Percentiles rank a stretch among this genome's conserved stretches.
Evolutionary conservation across 2,113 vertebrate species (phyloP).

Genomic region (Pelecanus crispus): DNA sequence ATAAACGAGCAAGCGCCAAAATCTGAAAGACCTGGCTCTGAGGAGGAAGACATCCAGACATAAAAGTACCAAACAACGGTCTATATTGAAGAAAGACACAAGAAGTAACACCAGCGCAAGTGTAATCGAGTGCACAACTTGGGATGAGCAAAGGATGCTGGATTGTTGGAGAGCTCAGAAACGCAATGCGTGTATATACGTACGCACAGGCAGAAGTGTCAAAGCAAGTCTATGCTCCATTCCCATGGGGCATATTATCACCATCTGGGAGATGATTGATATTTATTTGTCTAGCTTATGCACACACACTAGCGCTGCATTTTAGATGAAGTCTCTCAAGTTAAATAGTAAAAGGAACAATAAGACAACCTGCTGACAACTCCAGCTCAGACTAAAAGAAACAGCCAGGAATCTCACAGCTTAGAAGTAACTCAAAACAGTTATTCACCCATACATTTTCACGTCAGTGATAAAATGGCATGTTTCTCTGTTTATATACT

Average conservation of each 20-base stretch:
- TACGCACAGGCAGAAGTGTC: not conserved
- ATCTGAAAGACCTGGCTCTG: not conserved
- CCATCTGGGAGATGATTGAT: constrained; percentile 25
- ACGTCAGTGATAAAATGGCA: not conserved
- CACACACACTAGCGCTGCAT: not conserved
- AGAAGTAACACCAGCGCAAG: not conserved
- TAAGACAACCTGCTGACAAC: constrained; percentile 56
- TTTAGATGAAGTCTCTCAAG: constrained; percentile 29
- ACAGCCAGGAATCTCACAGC: constrained; percentile 12
- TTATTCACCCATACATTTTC: constrained; percentile 11
- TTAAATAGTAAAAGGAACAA: constrained; percentile 31
- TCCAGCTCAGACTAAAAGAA: constrained; percentile 27
- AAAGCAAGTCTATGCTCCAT: not conserved
- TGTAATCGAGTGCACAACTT: not conserved
- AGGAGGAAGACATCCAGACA: not conserved
- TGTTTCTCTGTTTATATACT: constrained; percentile 1
- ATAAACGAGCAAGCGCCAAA: not conserved
- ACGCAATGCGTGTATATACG: not conserved
- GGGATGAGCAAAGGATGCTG: not conserved
- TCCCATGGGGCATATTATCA: constrained; percentile 34
- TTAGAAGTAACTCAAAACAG: constrained; percentile 27
- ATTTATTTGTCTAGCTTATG: constrained; percentile 44
- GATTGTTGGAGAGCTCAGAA: not conserved
- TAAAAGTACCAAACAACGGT: not conserved
- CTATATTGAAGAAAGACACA: not conserved